These are phyloP conservation scores for Enteromius anoplus DNA, from an alignment of 2,797 vertebrate species.

Conservation along the genomic window DNA sequence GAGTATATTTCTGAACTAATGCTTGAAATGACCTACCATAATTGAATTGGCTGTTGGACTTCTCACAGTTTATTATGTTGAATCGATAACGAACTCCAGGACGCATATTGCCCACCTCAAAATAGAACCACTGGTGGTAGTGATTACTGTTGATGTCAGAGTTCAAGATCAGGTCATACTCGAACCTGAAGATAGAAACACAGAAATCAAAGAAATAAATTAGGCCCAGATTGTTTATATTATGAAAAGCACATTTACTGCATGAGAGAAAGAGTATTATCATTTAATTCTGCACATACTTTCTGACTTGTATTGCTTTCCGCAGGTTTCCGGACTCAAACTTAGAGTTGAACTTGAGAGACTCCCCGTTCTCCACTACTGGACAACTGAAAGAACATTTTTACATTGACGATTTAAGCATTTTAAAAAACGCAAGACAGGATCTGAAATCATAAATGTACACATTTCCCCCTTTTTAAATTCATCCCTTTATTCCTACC, in stretches of 20 bases:
- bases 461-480: background rate
- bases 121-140: conserved; percentile 99
- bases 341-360: conserved; percentile 96
- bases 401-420: background rate
- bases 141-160: conserved; percentile 99
- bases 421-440: background rate
- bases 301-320: conserved; percentile 96
- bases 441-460: background rate
- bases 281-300: conserved; percentile 77
- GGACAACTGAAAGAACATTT: conserved; percentile 73
- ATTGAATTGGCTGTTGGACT: conserved; percentile 99
- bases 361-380: conserved; percentile 84
- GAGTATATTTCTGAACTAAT: background rate
- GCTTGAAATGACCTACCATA: conserved; percentile 84
- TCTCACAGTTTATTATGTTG: conserved; percentile 99
- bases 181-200: conserved; percentile 78
- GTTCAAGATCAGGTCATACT: conserved; percentile 97
- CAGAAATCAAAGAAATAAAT: background rate
- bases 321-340: conserved; percentile 98
- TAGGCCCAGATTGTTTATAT: background rate
- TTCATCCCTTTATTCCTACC: background rate
- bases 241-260: background rate
- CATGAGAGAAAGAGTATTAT: background rate
- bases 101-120: conserved; percentile 96
- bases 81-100: conserved; percentile 89